These are phyloP conservation scores for Murina feae DNA, from an alignment of 2,113 vertebrate genomes.

Conservation along the genomic window DNA sequence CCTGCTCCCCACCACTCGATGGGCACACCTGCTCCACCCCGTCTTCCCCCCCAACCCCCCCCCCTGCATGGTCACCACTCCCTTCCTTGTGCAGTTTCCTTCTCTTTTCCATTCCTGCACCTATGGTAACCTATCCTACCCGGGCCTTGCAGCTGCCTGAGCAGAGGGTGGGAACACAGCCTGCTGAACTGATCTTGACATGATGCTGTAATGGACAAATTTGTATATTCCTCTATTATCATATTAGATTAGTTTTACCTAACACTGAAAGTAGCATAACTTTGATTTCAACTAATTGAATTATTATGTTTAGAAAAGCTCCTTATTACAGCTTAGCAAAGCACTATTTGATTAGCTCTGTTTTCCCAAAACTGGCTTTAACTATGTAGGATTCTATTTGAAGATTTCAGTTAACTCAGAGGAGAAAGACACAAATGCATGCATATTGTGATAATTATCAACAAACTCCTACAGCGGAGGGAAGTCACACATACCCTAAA, in stretches of 20 bases:
- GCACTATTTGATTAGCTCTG: neutral
- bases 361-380: neutral
- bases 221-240: too few relatives aligned
- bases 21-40: too few relatives aligned
- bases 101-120: too few relatives aligned
- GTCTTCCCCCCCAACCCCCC: too few relatives aligned
- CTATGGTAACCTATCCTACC: too few relatives aligned
- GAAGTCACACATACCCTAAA: neutral
- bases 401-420: neutral
- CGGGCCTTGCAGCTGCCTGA: too few relatives aligned
- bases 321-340: conserved; percentile 37
- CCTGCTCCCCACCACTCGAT: too few relatives aligned
- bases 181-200: too few relatives aligned
- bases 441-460: conserved; percentile 27
- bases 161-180: too few relatives aligned
- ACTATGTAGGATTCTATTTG: conserved; percentile 25
- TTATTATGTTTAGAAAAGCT: conserved; percentile 53
- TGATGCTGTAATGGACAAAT: too few relatives aligned
- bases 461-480: neutral
- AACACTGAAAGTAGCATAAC: conserved; percentile 31
- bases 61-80: too few relatives aligned
- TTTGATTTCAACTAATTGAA: conserved; percentile 69
- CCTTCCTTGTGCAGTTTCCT: too few relatives aligned
- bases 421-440: conserved; percentile 34
- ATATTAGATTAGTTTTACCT: conserved; percentile 36